Base-by-base conservation (phyloP, 2,797 vertebrate species). In the Sebastes trivittatus region DNA sequence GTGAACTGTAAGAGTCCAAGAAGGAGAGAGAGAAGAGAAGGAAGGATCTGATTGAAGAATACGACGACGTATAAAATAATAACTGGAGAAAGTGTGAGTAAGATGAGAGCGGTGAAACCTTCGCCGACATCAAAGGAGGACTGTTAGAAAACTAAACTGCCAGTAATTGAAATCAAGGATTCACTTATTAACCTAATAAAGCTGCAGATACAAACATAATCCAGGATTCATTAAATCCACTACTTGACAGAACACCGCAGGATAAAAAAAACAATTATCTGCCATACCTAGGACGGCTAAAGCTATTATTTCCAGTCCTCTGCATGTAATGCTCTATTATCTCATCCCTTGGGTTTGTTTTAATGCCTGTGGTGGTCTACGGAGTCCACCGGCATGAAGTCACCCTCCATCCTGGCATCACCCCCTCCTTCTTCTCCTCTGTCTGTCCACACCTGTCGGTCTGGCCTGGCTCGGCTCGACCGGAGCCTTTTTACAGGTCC, bases 1-100 rank as follows among this genome's bases (percentile, higher is more conserved):
- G 85, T 76, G 72, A 87, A 89, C 88, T 78, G 93, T 89, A 87
- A 91, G 90, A 59, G 91, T 83, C 81, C 75, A 87, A 92, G 92
- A 93, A 64, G 80, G 82, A 88, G 80, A 58, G 38, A 65, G 49
- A 16, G 61, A 62, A 64, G 52, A 49, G 72, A n/a, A 82, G 88
- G 85, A 87, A 78, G 78, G 82, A 78, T 89, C 62, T 79, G 90
- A 86, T 78, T 60, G 74, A 73, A 65, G 69, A 84, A 63, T 22
- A 87, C 27, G 78, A 62, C 1, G 29, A 58, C 11, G 20, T 61
- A 46, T 70, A 65, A 74, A 86, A 86, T 84, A 79, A 88, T 83
- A 72, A 78, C 66, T 56, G 0, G 61, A 81, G 59, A 78, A 81
- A 72, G 75, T 72, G 66, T 23, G 42, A 22, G 70, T 29, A 80